phyloP scores from a whole-genome alignment of 2,888 invertebrate species.

The Diadegma fenestrale region DNA sequence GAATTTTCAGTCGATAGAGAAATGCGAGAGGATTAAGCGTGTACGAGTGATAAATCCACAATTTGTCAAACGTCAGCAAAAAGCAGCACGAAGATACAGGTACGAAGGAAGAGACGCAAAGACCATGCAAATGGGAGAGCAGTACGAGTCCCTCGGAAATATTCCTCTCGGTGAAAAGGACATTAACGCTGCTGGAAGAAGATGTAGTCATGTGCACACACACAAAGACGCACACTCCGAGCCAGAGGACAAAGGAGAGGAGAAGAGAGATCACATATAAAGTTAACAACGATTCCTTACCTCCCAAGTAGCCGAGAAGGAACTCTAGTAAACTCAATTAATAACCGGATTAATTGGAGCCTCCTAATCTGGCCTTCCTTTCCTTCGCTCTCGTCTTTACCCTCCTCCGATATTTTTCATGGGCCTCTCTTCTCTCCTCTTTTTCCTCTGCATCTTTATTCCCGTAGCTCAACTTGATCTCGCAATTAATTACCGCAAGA shows the following conservation, averaged over 20 bases:
- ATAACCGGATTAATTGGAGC: slow-evolving; percentile 76
- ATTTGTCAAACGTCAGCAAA: slow-evolving; percentile 71
- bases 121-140: slow-evolving; percentile 13
- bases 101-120: slow-evolving; percentile 4
- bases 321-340: slow-evolving; percentile 73
- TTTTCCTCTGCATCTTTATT: slow-evolving; percentile 37
- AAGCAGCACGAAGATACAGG: slow-evolving; percentile 40
- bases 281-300: slow-evolving; percentile 69
- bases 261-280: slow-evolving; percentile 47
- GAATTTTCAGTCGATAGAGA: slow-evolving; percentile 31
- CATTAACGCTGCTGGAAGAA: slow-evolving; percentile 19
- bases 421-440: slow-evolving; percentile 20
- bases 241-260: slow-evolving; percentile 23
- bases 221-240: background rate
- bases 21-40: slow-evolving; percentile 29
- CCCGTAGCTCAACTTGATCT: slow-evolving; percentile 47
- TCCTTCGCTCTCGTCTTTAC: slow-evolving; percentile 15
- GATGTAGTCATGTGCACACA: background rate
- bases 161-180: slow-evolving; percentile 41
- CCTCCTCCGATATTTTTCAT: slow-evolving; percentile 6
- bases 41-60: slow-evolving; percentile 70
- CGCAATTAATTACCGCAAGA: slow-evolving; percentile 57
- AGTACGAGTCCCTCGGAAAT: slow-evolving; percentile 22
- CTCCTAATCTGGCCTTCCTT: slow-evolving; percentile 68
- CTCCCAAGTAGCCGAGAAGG: slow-evolving; percentile 64